Base-by-base conservation (phyloP, 2,888 invertebrate genomes). In the Eutolmus rufibarbis region DNA sequence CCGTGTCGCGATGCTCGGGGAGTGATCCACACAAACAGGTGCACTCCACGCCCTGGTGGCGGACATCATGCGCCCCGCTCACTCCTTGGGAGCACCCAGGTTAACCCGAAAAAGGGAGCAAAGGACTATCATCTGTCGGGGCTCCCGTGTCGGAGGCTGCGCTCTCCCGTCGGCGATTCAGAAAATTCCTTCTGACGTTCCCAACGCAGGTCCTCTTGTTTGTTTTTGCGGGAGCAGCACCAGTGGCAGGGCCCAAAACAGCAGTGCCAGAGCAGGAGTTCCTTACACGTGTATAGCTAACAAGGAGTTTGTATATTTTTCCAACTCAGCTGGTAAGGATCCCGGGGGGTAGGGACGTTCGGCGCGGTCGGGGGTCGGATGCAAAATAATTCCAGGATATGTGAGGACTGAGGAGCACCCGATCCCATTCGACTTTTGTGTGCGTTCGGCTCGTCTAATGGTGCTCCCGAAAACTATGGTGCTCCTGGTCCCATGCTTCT, bases 1-100 rank as follows among this genome's bases (percentile, higher is more conserved):
- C 82, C 82, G 34, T 82, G 34, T 82, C 28, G 34, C n/a, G 57
- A 57, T 9, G 31, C 57, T 37, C 7, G 23, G 28, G 19, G 23
- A 66, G 7, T 23, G 66, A 37, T 57, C n/a, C 37, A 82, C 57
- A 82, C 82, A 82, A 76, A 66, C 66, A 57, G 82, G 51, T 51
- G 34, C 66, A 57, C 82, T 82, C 82, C 82, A 82, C 82, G 82
- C 82, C 82, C 82, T 82, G 66, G 12, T 23, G 66, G 66, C 7
- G 8, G 5, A 82, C 31, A 14, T 23, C 23, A 12, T 66, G 57
- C 56, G 57, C n/a, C 8, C 82, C 56, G 31, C 57, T 82, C 82
- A 82, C 82, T 82, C 57, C n/a, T 66, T 82, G 37, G 12, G 19
- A 9, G 12, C 40, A 34, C 37, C 51, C 34, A 57, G 66, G 57